Conservation (phyloP, 2,113 vertebrate genomes). For the Ciconia boyciana region DNA sequence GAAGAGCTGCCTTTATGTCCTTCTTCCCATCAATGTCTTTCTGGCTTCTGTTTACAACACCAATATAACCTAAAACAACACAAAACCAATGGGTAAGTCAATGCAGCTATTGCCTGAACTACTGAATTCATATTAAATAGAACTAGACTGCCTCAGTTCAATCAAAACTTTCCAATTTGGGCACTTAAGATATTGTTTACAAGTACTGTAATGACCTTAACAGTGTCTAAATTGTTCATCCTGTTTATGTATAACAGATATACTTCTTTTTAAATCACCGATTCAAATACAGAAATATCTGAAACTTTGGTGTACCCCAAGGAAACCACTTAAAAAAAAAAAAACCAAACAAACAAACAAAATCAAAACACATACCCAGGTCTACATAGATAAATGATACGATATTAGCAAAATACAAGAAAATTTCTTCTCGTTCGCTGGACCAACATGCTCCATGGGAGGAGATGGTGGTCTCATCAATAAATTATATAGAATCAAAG, state of each 20-base stretch:
- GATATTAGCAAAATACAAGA: not conserved
- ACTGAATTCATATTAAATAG: not conserved
- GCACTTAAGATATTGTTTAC: not conserved
- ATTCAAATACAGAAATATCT: not conserved
- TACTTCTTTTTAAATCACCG: not conserved
- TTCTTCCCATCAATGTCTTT: slow-evolving; percentile 98
- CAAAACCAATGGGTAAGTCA: not conserved
- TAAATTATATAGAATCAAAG: not conserved
- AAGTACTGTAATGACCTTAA: not conserved
- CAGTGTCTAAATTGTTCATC: not conserved
- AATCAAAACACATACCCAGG: not conserved
- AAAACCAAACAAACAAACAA: not conserved
- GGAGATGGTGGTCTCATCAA: not conserved
- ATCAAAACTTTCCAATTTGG: not conserved
- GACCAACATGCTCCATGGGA: not conserved
- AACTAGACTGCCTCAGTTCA: not conserved
- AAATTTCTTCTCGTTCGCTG: not conserved
- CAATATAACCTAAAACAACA: slow-evolving; percentile 85
- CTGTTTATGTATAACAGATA: not conserved
- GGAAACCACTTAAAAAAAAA: not conserved
- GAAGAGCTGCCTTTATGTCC: slow-evolving; percentile 90
- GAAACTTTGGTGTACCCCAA: not conserved
- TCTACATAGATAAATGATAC: not conserved
- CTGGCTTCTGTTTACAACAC: slow-evolving; percentile 97
- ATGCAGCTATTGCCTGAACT: not conserved